Base-by-base conservation (phyloP, 2,797 vertebrate genomes). In the Arrhamphus sclerolepis region DNA sequence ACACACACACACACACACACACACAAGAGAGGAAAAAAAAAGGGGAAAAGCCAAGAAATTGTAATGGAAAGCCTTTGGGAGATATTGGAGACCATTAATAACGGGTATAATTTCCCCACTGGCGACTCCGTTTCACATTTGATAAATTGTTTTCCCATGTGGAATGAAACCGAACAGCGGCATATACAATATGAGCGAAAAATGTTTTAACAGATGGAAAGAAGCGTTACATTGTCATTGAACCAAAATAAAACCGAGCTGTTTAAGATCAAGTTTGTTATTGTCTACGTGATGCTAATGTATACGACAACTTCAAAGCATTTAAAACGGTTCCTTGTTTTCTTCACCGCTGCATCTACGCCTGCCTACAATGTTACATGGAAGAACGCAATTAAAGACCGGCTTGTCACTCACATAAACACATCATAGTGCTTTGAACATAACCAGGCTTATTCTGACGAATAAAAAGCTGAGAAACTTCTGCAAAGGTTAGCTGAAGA, bases 21-120 rank as follows among this genome's bases (percentile, higher is more conserved):
- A n/a, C n/a, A 29, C 42, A 59, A 8, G 46, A 77, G 63, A 81
- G 66, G 13, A 5, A 38, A 38, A 38, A 72, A n/a, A 77, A 53
- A 70, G 55, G 44, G 51, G 43, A 14, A 82, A 82, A 81, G 75
- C 70, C 86, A 84, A 62, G 77, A 90, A 89, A 89, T 91, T 92
- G 85, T 87, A 90, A 89, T 22, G 47, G 63, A 86, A 93, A 87
- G 78, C 73, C 43, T 46, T 22, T 48, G 69, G 44, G 85, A 80
- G 81, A 54, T 82, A 44, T 76, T 4, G 49, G 78, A 86, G 83
- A 81, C 21, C 66, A 87, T 91, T 92, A 90, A 89, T 91, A 92
- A 92, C 17, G 52, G 60, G 72, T 78, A 48, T 70, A 83, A 59
- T 70, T 86, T 88, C 69, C 87, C 69, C 56, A 26, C 0, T 72